Percentiles rank a stretch among this genome's conserved stretches.
These are phyloP conservation scores for Theretra japonica DNA, from an alignment of 2,888 invertebrate species.

Conservation along the genomic window DNA sequence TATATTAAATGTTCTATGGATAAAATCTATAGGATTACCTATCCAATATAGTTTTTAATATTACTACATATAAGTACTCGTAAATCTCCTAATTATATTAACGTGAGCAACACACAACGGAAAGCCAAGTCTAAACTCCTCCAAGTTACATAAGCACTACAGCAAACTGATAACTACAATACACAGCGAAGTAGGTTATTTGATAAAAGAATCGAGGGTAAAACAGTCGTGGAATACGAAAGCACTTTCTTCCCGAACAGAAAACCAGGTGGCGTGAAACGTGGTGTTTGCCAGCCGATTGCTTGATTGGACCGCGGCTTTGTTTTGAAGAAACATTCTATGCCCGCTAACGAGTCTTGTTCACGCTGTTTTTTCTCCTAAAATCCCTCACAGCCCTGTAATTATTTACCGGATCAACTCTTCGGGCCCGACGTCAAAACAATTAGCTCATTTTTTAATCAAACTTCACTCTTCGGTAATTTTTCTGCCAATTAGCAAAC, in stretches of 20 bases:
- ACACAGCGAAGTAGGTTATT: conserved; percentile 15
- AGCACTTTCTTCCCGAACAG: conserved; percentile 26
- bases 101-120: background rate
- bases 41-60: too few relatives aligned
- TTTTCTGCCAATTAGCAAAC: conserved; percentile 50
- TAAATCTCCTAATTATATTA: too few relatives aligned
- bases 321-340: conserved; percentile 64
- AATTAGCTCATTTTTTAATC: conserved; percentile 58
- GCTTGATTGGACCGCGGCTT: conserved; percentile 60
- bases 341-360: conserved; percentile 62
- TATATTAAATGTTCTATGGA: too few relatives aligned
- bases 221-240: conserved; percentile 27
- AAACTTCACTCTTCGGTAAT: conserved; percentile 51
- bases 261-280: conserved; percentile 26
- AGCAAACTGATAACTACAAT: conserved; percentile 18
- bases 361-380: conserved; percentile 54
- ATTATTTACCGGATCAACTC: conserved; percentile 63
- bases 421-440: conserved; percentile 56
- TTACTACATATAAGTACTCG: too few relatives aligned
- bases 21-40: too few relatives aligned
- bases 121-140: background rate
- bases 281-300: conserved; percentile 51
- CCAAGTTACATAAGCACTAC: conserved; percentile 1
- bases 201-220: conserved; percentile 22
- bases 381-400: conserved; percentile 47